Percentiles rank a stretch among this genome's conserved stretches.
Conservation (phyloP, 2,888 invertebrate species). For the Entomobrya proxima region DNA sequence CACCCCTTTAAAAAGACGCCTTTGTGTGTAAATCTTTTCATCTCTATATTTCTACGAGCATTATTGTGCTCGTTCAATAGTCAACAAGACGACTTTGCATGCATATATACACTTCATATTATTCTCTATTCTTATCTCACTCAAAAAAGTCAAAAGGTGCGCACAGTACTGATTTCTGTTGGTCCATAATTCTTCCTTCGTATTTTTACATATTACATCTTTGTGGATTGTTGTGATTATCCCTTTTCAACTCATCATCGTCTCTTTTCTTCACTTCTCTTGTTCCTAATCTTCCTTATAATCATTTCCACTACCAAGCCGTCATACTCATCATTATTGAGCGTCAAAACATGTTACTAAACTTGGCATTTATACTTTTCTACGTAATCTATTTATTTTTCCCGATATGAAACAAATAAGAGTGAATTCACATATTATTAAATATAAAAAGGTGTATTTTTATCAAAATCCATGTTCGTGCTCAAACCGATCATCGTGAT, state of each 20-base stretch:
- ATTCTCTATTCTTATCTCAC: conserved; percentile 12
- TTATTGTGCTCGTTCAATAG: conserved; percentile 42
- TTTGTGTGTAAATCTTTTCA: conserved; percentile 54
- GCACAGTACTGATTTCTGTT: conserved; percentile 54
- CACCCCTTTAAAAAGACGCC: conserved; percentile 50
- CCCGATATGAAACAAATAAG: conserved; percentile 37
- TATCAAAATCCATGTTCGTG: conserved; percentile 58
- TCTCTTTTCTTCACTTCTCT: conserved; percentile 38
- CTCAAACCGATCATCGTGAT: conserved; percentile 17
- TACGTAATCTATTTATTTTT: conserved; percentile 40
- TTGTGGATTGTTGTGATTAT: not conserved
- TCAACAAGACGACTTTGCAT: conserved; percentile 3
- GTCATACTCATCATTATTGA: conserved; percentile 14
- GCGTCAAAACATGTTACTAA: conserved; percentile 53
- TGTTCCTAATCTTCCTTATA: conserved; percentile 52
- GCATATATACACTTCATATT: conserved; percentile 7
- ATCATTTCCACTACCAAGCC: conserved; percentile 36
- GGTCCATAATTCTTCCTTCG: conserved; percentile 49
- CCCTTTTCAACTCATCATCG: conserved; percentile 32
- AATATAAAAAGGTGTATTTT: conserved; percentile 24
- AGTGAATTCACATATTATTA: not conserved
- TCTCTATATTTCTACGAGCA: conserved; percentile 54
- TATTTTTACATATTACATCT: not conserved
- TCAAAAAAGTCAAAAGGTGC: conserved; percentile 54
- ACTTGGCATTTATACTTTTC: conserved; percentile 39